Evolutionary conservation across 2,113 vertebrate genomes (phyloP).

Genomic region (Patagioenas fasciata): DNA sequence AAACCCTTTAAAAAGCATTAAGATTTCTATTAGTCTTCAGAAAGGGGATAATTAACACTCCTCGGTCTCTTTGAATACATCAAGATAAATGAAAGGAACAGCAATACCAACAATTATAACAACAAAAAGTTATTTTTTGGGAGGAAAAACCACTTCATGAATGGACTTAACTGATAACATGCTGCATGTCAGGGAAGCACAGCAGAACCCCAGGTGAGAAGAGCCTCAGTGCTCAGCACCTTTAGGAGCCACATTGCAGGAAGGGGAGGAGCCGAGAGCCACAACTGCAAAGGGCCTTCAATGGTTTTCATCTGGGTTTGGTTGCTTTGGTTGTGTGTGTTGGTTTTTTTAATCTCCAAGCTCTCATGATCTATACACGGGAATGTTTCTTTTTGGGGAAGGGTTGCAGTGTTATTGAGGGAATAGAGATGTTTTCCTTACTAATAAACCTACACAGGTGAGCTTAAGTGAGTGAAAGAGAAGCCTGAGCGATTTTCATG

Average conservation of each 20-base stretch:
- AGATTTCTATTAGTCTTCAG: neutral
- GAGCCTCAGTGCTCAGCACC: rapidly evolving
- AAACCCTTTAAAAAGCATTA: neutral
- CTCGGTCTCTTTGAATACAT: rapidly evolving
- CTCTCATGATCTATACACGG: rapidly evolving
- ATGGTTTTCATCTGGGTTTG: neutral
- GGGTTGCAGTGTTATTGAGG: neutral
- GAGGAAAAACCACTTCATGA: rapidly evolving
- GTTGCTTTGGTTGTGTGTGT: too few relatives aligned
- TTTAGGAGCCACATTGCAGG: neutral
- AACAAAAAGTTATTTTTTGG: too few relatives aligned
- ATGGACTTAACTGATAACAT: neutral
- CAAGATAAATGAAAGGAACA: neutral
- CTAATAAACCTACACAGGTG: neutral
- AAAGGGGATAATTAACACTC: neutral
- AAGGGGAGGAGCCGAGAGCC: neutral
- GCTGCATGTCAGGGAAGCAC: neutral
- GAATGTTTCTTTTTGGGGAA: neutral
- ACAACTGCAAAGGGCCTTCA: neutral
- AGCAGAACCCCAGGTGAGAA: neutral
- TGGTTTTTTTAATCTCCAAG: neutral
- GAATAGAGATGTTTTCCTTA: neutral
- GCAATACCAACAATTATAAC: rapidly evolving
- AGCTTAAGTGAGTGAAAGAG: neutral
- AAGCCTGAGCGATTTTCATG: neutral